These are phyloP conservation scores for Holotrichia oblita DNA, from an alignment of 1,140 invertebrate species.

Conservation along the genomic window DNA sequence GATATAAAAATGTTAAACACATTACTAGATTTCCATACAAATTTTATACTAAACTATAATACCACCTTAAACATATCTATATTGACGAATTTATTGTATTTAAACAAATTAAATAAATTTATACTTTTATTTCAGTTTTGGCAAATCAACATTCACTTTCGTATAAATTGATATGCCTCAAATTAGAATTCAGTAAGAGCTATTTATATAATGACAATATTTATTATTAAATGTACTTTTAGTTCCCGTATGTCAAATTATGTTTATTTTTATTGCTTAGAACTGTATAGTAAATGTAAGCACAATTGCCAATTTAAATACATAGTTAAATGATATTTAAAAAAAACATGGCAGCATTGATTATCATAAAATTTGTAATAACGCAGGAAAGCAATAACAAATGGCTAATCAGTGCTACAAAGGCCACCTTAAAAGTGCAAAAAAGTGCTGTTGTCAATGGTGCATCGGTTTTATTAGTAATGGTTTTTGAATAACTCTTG, in stretches of 20 bases:
- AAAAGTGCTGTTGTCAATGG: not conserved
- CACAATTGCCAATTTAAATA: not conserved
- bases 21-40: not conserved
- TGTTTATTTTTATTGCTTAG: not conserved
- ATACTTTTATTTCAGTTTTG: not conserved
- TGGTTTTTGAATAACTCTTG: not conserved
- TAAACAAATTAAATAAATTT: not conserved
- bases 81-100: conserved; percentile 12
- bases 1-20: not conserved
- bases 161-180: not conserved
- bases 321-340: not conserved
- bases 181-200: not conserved
- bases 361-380: not conserved
- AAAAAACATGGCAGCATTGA: not conserved
- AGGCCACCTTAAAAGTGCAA: not conserved
- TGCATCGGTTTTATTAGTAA: not conserved
- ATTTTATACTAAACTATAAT: not conserved
- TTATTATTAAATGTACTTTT: not conserved
- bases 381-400: not conserved
- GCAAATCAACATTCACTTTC: not conserved
- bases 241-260: not conserved
- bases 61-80: conserved; percentile 17
- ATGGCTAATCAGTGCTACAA: too few species aligned
- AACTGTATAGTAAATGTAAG: not conserved
- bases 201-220: not conserved